Evolutionary conservation across 2,797 vertebrate genomes (phyloP), one percentile per base, ranked within the genome.

Genomic region (Lutjanus campechanus): DNA sequence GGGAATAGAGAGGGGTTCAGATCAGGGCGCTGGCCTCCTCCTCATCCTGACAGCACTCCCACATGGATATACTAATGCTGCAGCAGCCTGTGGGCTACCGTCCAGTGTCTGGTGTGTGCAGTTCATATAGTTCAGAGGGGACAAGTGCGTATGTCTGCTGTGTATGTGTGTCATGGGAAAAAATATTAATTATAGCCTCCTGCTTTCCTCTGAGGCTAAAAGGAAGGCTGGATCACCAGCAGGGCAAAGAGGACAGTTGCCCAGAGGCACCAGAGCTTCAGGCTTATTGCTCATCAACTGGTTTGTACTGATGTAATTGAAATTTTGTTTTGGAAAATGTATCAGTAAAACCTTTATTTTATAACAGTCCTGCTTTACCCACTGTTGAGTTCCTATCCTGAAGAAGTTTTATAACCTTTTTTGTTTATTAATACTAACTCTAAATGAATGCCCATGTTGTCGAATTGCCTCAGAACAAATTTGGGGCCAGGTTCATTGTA

Each of bases 41-140:
- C 64, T 85, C 67, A 46, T 72, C 67, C 62, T 74, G 73, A 84
- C 77, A 83, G 60, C 25, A 16, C 61, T 86, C 83, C 75, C 89
- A 75, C 76, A 85, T 76, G 84, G 81, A 85, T 76, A 64, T 63
- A 40, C 54, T 77, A 73, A 77, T 56, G 20, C n/a, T 54, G 20
- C 55, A 20, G 49, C 65, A 77, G 67, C 69, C 72, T 70, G 63
- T 56, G 46, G 79, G 76, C 82, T 50, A 16, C 55, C 0, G 1
- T 73, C 68, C 70, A 54, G 75, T 15, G 58, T 69, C 72, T 63
- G 77, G 15, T 56, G 63, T 75, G 66, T 16, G 41, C 20, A 22
- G 68, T 54, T 68, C 70, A 62, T 49, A 66, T 29, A 65, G 64
- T 40, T 78, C 69, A 80, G 40, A 76, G 29, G 60, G 47, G 40